Conservation (phyloP, 53 echinoderm and acorn worm species). For the Actinopyga echinites region DNA sequence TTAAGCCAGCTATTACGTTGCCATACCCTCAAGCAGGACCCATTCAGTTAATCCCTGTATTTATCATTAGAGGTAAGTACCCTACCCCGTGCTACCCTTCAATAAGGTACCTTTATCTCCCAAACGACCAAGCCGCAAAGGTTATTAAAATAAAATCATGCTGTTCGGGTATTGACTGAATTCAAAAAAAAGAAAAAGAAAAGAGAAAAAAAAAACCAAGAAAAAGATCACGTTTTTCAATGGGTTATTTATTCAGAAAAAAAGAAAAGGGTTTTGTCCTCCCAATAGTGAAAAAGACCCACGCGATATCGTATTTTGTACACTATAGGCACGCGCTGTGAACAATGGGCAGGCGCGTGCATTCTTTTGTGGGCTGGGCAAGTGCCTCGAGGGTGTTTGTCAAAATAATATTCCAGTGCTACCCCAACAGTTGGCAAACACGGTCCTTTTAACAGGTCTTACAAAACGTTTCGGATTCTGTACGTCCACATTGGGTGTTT, state of each 20-base stretch:
- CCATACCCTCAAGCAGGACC: no score
- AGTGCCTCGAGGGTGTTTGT: conserved; percentile 6
- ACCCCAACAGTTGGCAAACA: no score
- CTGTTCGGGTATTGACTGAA: no score
- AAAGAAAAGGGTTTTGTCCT: conserved; percentile 23
- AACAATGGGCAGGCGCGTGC: conserved; percentile 10
- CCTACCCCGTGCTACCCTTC: no score
- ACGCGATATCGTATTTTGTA: conserved; percentile 13
- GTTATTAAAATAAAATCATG: conserved; percentile 27
- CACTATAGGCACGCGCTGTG: conserved; percentile 8
- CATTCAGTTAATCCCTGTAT: no score
- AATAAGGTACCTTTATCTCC: background rate
- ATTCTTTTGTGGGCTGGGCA: conserved; percentile 3
- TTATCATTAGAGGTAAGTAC: no score
- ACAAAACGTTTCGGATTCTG: no score
- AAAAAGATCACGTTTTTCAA: background rate
- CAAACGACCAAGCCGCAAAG: conserved; percentile 4
- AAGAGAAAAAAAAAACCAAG: no score
- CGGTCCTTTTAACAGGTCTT: no score
- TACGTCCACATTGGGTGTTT: no score
- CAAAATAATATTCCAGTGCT: background rate
- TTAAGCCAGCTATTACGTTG: no score
- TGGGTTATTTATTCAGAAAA: conserved; percentile 13
- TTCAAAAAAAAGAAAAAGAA: no score
- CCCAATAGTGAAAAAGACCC: background rate